Base-by-base conservation (phyloP, 2,797 vertebrate genomes). In the Melopsittacus undulatus region DNA sequence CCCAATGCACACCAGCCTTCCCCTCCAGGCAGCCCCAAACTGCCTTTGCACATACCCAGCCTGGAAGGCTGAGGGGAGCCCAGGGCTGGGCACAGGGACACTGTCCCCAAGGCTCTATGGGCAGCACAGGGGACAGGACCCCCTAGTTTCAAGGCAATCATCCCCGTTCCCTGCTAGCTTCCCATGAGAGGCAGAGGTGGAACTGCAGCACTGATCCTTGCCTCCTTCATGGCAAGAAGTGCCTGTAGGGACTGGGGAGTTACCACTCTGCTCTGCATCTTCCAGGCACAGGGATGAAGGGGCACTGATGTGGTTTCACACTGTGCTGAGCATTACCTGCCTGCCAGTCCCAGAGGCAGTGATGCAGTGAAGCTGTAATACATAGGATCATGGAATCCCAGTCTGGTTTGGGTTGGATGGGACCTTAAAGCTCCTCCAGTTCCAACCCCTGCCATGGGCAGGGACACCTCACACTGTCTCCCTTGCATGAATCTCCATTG, bases 401-500 rank as follows among this genome's bases (percentile, higher is more conserved):
- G 21, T n/a, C n/a, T 23, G 21, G n/a, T 34, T 23, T 34, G 21
- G 32, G n/a, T 34, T 34, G 54, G 54, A 34, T 34, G 9, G n/a
- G 54, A 23, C 21, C 54, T 57, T 34, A 57, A 34, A 57, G 21
- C 21, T 57, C 9, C 34, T 34, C n/a, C n/a, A 34, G 56, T 16
- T 57, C 56, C 56, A 57, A 57, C 0, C 32, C 56, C 9, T 34
- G 56, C n/a, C 56, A 34, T 4, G 5, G 56, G 13, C 22, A 57
- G 56, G 13, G 56, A 16, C 56, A 34, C n/a, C 32, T 56, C n/a
- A 34, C n/a, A 34, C 21, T 34, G 11, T 32, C 20, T 27, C 21
- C 42, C 9, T 10, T 18, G 22, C 4, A 32, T 3, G 38, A 54
- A 13, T 63, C 9, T 42, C 21, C 4, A 0, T 2, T 3, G 12